Conservation (phyloP, 2,113 vertebrate species). For the Oryzias curvinotus region DNA sequence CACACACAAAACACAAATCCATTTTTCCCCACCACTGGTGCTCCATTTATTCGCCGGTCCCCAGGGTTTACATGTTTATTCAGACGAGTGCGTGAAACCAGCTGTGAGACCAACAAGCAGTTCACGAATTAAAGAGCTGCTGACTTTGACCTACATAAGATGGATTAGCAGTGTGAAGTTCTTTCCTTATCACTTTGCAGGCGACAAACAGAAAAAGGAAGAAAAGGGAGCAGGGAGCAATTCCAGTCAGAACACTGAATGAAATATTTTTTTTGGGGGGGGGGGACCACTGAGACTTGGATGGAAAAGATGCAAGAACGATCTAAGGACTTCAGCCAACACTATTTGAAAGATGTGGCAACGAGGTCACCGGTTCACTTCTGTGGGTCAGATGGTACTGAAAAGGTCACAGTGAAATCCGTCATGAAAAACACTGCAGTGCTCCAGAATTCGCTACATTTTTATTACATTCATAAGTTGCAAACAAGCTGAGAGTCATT, state of each 20-base stretch:
- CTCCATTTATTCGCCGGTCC: slow-evolving; percentile 3
- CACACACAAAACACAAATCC: too few species aligned
- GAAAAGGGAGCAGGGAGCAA: slow-evolving; percentile 14
- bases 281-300: too few species aligned
- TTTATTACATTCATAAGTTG: not conserved
- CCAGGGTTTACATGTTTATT: not conserved
- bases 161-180: slow-evolving; percentile 42
- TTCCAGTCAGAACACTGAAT: slow-evolving; percentile 5
- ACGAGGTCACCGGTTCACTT: slow-evolving; percentile 1
- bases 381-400: not conserved
- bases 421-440: not conserved
- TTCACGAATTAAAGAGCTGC: slow-evolving; percentile 37
- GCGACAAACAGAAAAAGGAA: slow-evolving; percentile 8
- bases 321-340: too few species aligned
- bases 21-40: not conserved
- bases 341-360: too few species aligned
- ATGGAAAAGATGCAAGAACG: too few species aligned
- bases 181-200: slow-evolving; percentile 34
- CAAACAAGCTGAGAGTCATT: not conserved
- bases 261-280: slow-evolving; percentile 11
- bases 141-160: slow-evolving; percentile 50
- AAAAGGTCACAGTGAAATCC: not conserved
- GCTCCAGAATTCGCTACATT: not conserved
- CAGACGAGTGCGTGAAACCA: not conserved
- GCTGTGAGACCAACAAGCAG: slow-evolving; percentile 7